phyloP scores from a whole-genome alignment of 1,140 invertebrate genomes.

The Drepana arcuata region DNA sequence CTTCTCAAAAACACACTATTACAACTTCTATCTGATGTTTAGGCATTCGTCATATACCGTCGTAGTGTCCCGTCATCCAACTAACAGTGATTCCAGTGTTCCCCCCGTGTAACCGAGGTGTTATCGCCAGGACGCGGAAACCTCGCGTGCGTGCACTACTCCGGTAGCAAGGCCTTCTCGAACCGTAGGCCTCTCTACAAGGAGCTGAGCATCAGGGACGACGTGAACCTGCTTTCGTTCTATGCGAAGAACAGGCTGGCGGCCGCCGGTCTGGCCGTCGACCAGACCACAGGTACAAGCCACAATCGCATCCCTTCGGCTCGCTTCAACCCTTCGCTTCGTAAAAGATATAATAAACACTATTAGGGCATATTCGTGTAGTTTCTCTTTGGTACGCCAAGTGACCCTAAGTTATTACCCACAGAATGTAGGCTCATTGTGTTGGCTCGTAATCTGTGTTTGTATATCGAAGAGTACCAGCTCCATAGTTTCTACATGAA shows the following conservation, averaged over 20 bases:
- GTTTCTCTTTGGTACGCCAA: too few species aligned
- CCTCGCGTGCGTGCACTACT: slow-evolving; percentile 84
- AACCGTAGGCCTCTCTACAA: slow-evolving; percentile 79
- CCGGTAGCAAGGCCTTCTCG: slow-evolving; percentile 82
- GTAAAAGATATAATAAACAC: slow-evolving; percentile 28
- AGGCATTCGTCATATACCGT: slow-evolving; percentile 5
- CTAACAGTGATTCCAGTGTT: slow-evolving; percentile 47
- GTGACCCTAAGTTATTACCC: too few species aligned
- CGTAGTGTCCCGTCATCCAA: slow-evolving; percentile 11
- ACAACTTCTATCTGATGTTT: slow-evolving; percentile 4
- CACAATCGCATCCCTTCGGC: slow-evolving; percentile 39
- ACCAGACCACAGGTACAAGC: slow-evolving; percentile 62
- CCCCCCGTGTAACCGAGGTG: slow-evolving; percentile 48
- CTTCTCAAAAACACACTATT: not conserved
- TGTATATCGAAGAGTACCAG: too few species aligned
- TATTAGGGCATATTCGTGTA: too few species aligned
- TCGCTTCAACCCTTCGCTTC: slow-evolving; percentile 49
- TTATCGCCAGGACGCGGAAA: slow-evolving; percentile 76
- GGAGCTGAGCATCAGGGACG: slow-evolving; percentile 76
- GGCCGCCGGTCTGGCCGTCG: slow-evolving; percentile 69
- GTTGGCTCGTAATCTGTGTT: too few species aligned
- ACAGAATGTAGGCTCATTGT: too few species aligned
- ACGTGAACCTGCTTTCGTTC: slow-evolving; percentile 83
- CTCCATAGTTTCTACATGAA: too few species aligned
- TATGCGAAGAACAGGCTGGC: slow-evolving; percentile 82